Conservation (phyloP, 2,113 vertebrate genomes). For the Mirounga angustirostris region DNA sequence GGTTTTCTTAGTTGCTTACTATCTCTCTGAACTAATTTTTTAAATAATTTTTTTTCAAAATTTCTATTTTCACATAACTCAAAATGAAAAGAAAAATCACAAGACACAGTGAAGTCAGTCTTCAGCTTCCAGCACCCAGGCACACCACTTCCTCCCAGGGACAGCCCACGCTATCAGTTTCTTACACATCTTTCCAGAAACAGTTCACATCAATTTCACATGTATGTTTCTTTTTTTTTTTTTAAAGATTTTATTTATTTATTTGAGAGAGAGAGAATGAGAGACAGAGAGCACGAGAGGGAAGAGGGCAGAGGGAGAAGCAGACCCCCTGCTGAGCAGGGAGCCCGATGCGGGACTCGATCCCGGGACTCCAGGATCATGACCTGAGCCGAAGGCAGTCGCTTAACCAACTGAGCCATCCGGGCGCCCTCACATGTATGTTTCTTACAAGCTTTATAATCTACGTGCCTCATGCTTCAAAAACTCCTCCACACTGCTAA, state of each 20-base stretch:
- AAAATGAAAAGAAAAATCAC: not conserved
- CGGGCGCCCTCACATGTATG: not conserved
- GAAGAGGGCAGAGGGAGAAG: too few species aligned
- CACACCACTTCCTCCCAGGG: not conserved
- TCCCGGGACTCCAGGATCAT: too few species aligned
- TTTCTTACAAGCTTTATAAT: not conserved
- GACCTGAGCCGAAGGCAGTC: too few species aligned
- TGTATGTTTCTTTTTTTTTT: not conserved
- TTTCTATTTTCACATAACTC: not conserved
- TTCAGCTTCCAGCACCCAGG: too few species aligned
- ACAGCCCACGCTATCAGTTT: rapidly evolving
- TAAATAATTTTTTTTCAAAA: not conserved
- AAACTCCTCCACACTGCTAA: not conserved
- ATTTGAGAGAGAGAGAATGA: too few species aligned
- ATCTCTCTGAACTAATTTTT: not conserved
- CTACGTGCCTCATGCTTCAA: not conserved
- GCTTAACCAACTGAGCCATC: too few species aligned
- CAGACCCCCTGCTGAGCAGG: too few species aligned
- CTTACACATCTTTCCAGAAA: not conserved
- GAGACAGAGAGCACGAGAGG: too few species aligned
- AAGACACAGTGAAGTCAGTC: not conserved
- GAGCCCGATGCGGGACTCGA: too few species aligned
- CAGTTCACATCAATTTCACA: not conserved
- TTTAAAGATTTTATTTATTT: too few species aligned
- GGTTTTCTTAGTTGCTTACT: not conserved